These are phyloP conservation scores for Uloborus plumipes DNA, from an alignment of 2,888 invertebrate species.

Conservation along the genomic window DNA sequence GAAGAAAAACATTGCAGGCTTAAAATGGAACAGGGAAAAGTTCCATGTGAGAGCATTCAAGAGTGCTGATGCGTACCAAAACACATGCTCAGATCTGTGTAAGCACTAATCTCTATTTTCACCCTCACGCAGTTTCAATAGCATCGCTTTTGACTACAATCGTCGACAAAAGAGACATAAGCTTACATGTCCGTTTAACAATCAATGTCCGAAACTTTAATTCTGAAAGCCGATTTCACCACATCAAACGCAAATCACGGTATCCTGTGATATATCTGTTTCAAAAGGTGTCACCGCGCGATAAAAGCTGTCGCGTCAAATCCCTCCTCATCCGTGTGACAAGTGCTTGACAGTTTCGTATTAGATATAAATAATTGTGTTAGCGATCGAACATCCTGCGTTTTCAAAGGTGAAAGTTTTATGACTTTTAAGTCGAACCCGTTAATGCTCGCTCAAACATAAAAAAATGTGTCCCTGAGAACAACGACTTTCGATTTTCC, in stretches of 20 bases:
- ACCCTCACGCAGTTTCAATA: not conserved
- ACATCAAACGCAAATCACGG: slow-evolving; percentile 3
- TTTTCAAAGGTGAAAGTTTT: too few species aligned
- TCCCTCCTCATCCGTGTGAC: not conserved
- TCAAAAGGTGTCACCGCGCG: not conserved
- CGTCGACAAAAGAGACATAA: slow-evolving; percentile 13
- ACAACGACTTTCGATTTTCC: too few species aligned
- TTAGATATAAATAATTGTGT: too few species aligned
- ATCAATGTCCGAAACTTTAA: slow-evolving; percentile 16
- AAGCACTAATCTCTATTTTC: slow-evolving; percentile 15
- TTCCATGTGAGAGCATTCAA: too few species aligned
- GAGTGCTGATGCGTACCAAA: too few species aligned
- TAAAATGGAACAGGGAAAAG: too few species aligned
- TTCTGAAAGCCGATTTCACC: slow-evolving; percentile 38
- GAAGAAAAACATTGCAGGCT: too few species aligned
- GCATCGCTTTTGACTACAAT: slow-evolving; percentile 2
- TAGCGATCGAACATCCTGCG: too few species aligned
- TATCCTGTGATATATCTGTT: slow-evolving; percentile 26
- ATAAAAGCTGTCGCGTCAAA: not conserved
- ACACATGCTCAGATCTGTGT: not conserved
- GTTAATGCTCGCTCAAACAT: too few species aligned
- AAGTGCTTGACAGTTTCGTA: not conserved
- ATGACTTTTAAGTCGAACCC: too few species aligned
- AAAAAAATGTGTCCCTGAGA: too few species aligned
- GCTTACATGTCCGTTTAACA: slow-evolving; percentile 33